Evolutionary conservation across 2,888 invertebrate genomes (phyloP), one percentile per base, ranked within the genome.

Genomic region (Apodemia duryi): DNA sequence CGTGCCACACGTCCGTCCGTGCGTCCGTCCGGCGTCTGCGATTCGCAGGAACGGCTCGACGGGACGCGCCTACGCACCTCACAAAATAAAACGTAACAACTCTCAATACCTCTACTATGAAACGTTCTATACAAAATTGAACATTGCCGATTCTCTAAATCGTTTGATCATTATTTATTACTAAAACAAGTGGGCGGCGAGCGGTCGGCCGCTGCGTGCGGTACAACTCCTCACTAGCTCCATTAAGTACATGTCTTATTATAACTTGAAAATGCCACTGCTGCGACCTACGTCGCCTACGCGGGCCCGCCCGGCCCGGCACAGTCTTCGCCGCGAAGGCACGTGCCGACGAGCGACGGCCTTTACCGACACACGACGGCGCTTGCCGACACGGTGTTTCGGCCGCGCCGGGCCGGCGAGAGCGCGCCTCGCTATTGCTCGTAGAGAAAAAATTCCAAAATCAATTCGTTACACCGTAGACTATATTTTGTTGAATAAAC

Each of bases 61-160:
- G 70, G 71, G 54, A 54, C 63, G 43, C 62, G 62, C 62, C 70
- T 70, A 69, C 69, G 67, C 69, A 79, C 82, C 82, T 83, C 86
- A 82, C 84, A 86, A 72, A 86, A 86, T 79, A 80, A 85, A 88
- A 87, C 86, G 84, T 88, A 90, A 90, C 90, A 90, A 89, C 87
- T 87, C 81, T 85, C 86, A 84, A 84, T 88, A 88, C 82, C 84
- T 81, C 91, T 91, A 91, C 91, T 86, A 86, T 84, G 88, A 89
- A 91, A 88, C 90, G 85, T 86, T 84, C 90, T 91, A 91, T 91
- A 91, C 90, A 90, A 91, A 91, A 90, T 88, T 90, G 90, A 91
- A 91, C 90, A 87, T 89, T 83, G 88, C 85, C 88, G 89, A 88
- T 87, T 83, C 84, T 78, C 90, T 89, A 88, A 81, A 84, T 88